Evolutionary conservation across 2,888 invertebrate species (phyloP).

Genomic region (Pyrrhosoma nymphula): DNA sequence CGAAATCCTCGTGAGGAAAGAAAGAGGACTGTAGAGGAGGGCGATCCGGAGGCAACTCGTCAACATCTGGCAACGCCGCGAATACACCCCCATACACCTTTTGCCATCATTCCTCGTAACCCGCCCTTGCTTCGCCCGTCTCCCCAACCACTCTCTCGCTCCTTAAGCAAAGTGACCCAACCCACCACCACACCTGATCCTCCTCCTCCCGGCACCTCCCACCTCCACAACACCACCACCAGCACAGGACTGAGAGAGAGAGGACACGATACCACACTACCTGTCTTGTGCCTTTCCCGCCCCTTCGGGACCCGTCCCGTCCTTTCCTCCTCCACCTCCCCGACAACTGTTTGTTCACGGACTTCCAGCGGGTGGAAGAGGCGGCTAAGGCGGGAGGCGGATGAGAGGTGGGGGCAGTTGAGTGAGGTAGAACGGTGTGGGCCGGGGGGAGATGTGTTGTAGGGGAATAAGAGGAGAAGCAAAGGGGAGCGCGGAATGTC

Average conservation of each 20-base stretch:
- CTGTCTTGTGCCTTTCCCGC: slow-evolving; percentile 34
- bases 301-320: background rate
- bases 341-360: slow-evolving; percentile 56
- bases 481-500: background rate
- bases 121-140: slow-evolving; percentile 14
- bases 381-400: background rate
- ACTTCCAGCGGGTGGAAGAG: slow-evolving; percentile 20
- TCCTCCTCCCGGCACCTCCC: background rate
- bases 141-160: background rate
- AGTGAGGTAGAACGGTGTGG: background rate
- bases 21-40: background rate
- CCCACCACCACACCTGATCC: background rate
- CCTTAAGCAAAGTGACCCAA: background rate
- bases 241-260: background rate
- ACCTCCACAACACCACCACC: background rate
- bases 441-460: background rate
- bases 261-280: slow-evolving; percentile 54
- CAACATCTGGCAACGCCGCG: slow-evolving; percentile 30
- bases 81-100: slow-evolving; percentile 51
- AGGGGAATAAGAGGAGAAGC: background rate
- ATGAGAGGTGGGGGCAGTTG: background rate
- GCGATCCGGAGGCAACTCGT: background rate
- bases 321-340: background rate
- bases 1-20: background rate
- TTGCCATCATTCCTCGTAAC: slow-evolving; percentile 54